These are phyloP conservation scores for Lamprotornis superbus DNA, from an alignment of 2,113 vertebrate species.

Conservation along the genomic window DNA sequence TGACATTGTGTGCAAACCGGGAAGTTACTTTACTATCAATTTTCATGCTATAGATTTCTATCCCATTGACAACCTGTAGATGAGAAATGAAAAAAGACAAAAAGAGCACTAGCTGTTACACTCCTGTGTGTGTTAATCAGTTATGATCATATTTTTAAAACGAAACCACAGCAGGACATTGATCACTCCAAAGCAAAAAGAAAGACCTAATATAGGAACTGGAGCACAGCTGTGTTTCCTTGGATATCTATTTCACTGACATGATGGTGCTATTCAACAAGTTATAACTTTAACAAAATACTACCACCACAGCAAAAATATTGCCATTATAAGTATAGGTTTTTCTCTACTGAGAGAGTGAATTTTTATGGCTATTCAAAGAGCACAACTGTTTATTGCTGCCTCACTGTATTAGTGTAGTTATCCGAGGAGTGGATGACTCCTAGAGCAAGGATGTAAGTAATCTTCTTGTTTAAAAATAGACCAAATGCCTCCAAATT, in stretches of 20 bases:
- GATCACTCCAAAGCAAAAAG: not conserved
- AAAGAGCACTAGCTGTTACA: not conserved
- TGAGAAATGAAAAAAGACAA: not conserved
- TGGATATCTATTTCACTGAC: not conserved
- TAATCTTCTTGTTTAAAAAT: not conserved
- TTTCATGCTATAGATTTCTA: slow-evolving; percentile 87
- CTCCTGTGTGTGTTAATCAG: not conserved
- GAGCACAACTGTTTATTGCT: not conserved
- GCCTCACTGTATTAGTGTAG: not conserved
- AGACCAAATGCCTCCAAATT: not conserved
- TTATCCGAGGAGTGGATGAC: not conserved
- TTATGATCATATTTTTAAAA: not conserved
- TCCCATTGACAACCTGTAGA: slow-evolving; percentile 63
- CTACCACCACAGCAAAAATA: not conserved
- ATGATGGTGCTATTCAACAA: not conserved
- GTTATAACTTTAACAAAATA: not conserved
- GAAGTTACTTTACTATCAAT: slow-evolving; percentile 87
- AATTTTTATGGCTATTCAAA: not conserved
- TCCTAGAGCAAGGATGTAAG: not conserved
- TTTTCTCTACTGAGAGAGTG: not conserved
- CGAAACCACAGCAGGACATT: not conserved
- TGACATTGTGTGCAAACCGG: slow-evolving; percentile 87
- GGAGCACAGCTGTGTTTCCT: not conserved
- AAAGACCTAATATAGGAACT: not conserved
- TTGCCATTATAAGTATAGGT: accelerated